Base-by-base conservation (phyloP, 2,113 vertebrate genomes). In the Istiophorus platypterus region DNA sequence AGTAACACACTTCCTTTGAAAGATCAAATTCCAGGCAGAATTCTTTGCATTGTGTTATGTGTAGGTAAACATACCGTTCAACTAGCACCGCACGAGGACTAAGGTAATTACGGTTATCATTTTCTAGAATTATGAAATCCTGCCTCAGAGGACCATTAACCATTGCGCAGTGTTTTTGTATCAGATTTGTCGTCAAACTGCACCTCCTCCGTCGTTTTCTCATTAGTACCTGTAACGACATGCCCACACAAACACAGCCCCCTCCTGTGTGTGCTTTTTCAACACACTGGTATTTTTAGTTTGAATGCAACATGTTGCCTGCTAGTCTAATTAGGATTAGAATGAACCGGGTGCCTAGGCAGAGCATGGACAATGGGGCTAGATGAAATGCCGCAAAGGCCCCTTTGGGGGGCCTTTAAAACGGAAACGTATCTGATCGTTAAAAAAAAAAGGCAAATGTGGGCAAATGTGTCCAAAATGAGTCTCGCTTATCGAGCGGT, bases 401-500 rank as follows among this genome's bases (percentile, higher is more conserved):
- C n/a, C n/a, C n/a, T n/a, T n/a, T n/a, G n/a, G n/a, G n/a, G n/a
- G n/a, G n/a, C n/a, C n/a, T n/a, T n/a, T n/a, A n/a, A n/a, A n/a
- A n/a, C n/a, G n/a, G n/a, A n/a, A n/a, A n/a, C n/a, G n/a, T n/a
- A n/a, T n/a, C n/a, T n/a, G n/a, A n/a, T n/a, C n/a, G n/a, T n/a
- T n/a, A n/a, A n/a, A n/a, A n/a, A n/a, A n/a, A n/a, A n/a, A n/a
- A n/a, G n/a, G n/a, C n/a, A n/a, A n/a, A n/a, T n/a, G n/a, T n/a
- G n/a, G n/a, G n/a, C n/a, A n/a, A n/a, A n/a, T 39, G 11, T 10
- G 14, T 61, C 58, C 34, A 18, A 29, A 59, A 59, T n/a, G n/a
- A n/a, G n/a, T n/a, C n/a, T n/a, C n/a, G n/a, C n/a, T 65, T 56
- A 79, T 65, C 51, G 52, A 27, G 65, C 54, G n/a, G 20, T 61